Evolutionary conservation across 2,888 invertebrate genomes (phyloP), one percentile per base, ranked within the genome.

Genomic region (Pycnomerus fuliginosus): DNA sequence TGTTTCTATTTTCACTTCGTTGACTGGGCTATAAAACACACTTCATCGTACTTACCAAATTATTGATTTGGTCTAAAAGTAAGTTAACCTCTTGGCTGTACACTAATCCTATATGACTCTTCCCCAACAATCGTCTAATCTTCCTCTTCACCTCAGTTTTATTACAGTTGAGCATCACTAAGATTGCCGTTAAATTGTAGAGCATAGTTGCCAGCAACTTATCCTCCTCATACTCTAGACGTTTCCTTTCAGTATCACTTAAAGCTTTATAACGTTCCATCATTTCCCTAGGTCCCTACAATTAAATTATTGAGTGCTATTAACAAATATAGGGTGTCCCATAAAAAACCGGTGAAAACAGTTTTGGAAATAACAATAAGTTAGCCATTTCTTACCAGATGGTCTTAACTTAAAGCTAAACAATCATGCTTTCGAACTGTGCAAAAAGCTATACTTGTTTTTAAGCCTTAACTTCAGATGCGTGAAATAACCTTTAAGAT

Each of bases 31-130:
- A n/a, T n/a, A n/a, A n/a, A n/a, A n/a, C n/a, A n/a, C n/a, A n/a
- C n/a, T n/a, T n/a, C n/a, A n/a, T n/a, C n/a, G n/a, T n/a, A 75
- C 82, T 78, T 73, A 97, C 96, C 82, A 97, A 77, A 71, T 91
- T 90, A 58, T 89, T 87, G 39, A 99, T 87, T 69, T 94, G 91
- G 72, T 99, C 98, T 15, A 99, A 79, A 11, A 99, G 80, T 68
- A 91, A 87, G 72, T 99, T 98, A 38, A 99, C 91, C 74, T 98
- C 96, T 71, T 96, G 95, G 53, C 97, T 97, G 73, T 97, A 96
- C 1, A 93, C 88, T 25, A 99, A 80, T 1, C 99, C 98, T 59
- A 99, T 97, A 67, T 99, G 99, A 68, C 96, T 96, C 72, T 99
- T 99, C 3, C 99, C 99, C 7, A 99, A 78, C 46, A 99, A 74